Conservation (phyloP, 2,888 invertebrate species). For the Tetheella fluctuosa region DNA sequence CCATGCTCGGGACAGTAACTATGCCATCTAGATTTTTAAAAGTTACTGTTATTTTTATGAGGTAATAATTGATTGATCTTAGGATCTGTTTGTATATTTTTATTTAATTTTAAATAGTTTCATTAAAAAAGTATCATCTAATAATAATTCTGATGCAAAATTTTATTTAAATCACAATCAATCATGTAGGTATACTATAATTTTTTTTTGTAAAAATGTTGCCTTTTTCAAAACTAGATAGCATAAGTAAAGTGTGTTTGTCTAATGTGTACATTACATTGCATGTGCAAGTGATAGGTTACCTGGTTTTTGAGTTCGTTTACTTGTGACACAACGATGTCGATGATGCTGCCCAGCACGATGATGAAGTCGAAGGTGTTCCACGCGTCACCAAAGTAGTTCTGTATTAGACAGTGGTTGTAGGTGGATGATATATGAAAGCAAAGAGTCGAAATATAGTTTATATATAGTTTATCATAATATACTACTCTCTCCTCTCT, state of each 20-base stretch:
- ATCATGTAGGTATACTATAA: no score
- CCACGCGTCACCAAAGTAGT: constrained; percentile 99
- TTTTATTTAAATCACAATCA: no score
- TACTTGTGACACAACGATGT: constrained; percentile 98
- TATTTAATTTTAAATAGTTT: no score
- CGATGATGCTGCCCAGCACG: constrained; percentile 97
- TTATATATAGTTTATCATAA: no score
- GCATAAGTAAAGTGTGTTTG: constrained; percentile 27
- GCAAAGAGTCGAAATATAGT: background rate
- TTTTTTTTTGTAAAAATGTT: constrained; percentile 11
- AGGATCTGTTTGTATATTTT: no score
- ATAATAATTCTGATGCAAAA: no score
- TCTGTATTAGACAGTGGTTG: constrained; percentile 82
- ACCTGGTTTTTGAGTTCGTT: constrained; percentile 91
- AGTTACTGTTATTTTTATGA: constrained; percentile 14
- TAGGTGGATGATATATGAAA: background rate
- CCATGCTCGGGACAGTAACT: constrained; percentile 81
- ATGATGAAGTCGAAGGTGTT: constrained; percentile 99
- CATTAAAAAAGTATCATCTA: no score
- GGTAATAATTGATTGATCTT: no score
- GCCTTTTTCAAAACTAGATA: constrained; percentile 41
- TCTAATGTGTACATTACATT: constrained; percentile 31
- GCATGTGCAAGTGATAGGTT: constrained; percentile 34
- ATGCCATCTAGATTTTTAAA: constrained; percentile 48
- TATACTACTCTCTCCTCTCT: no score